Evolutionary conservation across 2,888 invertebrate genomes (phyloP).

Genomic region (Panopea generosa): DNA sequence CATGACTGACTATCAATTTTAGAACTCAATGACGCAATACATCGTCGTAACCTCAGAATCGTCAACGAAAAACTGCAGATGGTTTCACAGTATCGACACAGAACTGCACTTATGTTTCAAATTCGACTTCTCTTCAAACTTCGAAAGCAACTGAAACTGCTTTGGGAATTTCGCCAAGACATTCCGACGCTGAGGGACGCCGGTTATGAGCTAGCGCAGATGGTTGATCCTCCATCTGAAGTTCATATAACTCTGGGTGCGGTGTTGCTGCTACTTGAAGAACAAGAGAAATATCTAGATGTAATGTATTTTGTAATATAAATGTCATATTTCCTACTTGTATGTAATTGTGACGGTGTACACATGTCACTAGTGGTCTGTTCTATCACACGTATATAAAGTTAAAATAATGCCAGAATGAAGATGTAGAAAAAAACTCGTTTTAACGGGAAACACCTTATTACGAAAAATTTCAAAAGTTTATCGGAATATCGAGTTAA

Average conservation of each 20-base stretch:
- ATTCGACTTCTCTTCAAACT: conserved; percentile 13
- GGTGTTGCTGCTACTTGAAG: conserved; percentile 14
- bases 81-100: conserved; percentile 6
- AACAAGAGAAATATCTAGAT: conserved; percentile 23
- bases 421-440: too few species aligned
- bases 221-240: conserved; percentile 24
- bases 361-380: too few species aligned
- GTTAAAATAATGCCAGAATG: too few species aligned
- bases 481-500: too few species aligned
- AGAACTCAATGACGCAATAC: conserved; percentile 17
- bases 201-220: conserved; percentile 1
- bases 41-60: conserved; percentile 18
- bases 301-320: conserved; percentile 10
- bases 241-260: conserved; percentile 23
- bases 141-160: conserved; percentile 9
- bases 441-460: too few species aligned
- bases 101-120: conserved; percentile 12
- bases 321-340: too few species aligned
- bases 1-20: background rate
- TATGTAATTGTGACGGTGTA: too few species aligned
- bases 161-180: conserved; percentile 7
- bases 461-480: too few species aligned
- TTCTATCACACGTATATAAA: too few species aligned
- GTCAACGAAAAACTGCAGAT: conserved; percentile 6
- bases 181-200: conserved; percentile 11